Base-by-base conservation (phyloP, 2,888 invertebrate genomes). In the Agapetus fuscipes region DNA sequence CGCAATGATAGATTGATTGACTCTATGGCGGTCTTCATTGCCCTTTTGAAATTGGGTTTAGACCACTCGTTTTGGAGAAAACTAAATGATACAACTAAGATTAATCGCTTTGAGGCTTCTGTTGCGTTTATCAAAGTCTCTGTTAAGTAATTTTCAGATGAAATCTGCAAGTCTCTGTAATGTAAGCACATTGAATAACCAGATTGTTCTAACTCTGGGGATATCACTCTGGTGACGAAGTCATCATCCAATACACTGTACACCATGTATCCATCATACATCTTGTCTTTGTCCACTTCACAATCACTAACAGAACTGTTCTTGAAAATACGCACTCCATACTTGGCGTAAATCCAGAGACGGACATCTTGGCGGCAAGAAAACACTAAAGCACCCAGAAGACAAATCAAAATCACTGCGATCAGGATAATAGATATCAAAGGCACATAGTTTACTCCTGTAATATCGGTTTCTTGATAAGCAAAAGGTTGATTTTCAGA, bases 181-280 rank as follows among this genome's bases (percentile, higher is more conserved):
- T 64, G 81, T 49, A 82, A 70, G 53, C 80, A 81, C 54, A 90
- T 71, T 17, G 69, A 68, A 49, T 71, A 71, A 49, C 71, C 71
- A 11, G 62, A 66, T 52, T 81, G 82, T 62, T 88, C 87, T 54
- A 89, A 66, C 61, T 85, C 84, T 57, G 60, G 81, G 61, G 66
- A 86, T 55, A 69, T 79, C 62, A 69, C 79, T 69, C 63, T 78
- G 56, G 62, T 80, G 62, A 76, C 74, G 58, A 71, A 80, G 71
- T 69, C 81, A 61, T 71, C 85, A 70, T 89, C 88, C 52, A 82
- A 74, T 54, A 81, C 78, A 63, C 84, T 83, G 67, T 90, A 91
- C 34, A 87, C 80, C 56, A 91, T 76, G 62, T 90, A 91, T 45
- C 86, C 88, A 64, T 91, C 90, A 62, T 84, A 89, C 37, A 85